Percentiles rank a stretch among this genome's conserved stretches.
Evolutionary conservation across 2,888 invertebrate species (phyloP).

Genomic region (Smittia sp.): DNA sequence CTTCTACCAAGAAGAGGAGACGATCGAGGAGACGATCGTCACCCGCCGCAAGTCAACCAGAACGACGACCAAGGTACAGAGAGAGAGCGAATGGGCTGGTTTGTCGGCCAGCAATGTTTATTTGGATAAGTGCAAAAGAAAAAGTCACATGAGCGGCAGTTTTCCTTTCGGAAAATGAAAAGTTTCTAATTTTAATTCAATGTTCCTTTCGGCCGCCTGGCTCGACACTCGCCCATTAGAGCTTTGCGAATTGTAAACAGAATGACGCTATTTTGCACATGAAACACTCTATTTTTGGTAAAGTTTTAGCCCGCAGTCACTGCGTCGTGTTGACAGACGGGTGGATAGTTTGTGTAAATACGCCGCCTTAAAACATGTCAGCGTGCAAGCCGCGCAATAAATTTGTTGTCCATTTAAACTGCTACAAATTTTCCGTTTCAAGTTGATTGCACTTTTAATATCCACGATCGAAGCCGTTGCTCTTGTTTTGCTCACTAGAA

Average conservation of each 20-base stretch:
- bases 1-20: conserved; percentile 20
- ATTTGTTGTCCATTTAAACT: neutral
- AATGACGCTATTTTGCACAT: too few relatives aligned
- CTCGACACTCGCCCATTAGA: neutral
- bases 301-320: neutral
- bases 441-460: neutral
- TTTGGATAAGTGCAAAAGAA: conserved; percentile 3
- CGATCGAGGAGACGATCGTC: conserved; percentile 19
- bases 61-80: conserved; percentile 30
- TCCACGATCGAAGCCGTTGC: neutral
- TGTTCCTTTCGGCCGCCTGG: neutral
- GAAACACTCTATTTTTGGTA: conserved; percentile 5
- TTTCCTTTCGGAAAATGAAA: neutral
- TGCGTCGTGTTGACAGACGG: neutral
- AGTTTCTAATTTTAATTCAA: neutral
- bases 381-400: neutral
- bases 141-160: neutral
- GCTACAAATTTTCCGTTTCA: neutral
- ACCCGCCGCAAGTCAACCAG: conserved; percentile 2
- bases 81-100: too few relatives aligned
- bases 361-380: neutral
- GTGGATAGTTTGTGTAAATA: neutral
- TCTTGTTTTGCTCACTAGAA: neutral
- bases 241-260: conserved; percentile 19
- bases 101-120: too few relatives aligned